phyloP scores from a whole-genome alignment of 2,113 vertebrate species.

The Cinclus mexicanus region DNA sequence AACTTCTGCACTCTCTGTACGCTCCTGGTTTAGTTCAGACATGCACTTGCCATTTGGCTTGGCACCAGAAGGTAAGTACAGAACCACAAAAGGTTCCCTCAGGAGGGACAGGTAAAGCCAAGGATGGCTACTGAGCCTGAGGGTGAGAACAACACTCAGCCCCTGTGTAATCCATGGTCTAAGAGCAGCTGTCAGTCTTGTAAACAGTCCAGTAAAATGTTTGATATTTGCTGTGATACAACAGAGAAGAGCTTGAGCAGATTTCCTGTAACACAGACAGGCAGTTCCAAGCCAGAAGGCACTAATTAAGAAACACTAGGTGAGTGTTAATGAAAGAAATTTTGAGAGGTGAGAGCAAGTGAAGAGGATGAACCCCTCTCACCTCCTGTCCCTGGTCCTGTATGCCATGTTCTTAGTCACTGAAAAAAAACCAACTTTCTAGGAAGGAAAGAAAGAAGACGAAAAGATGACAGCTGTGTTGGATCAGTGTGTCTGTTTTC shows the following conservation, averaged over 20 bases:
- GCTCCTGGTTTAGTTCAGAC: background rate
- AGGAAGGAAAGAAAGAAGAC: background rate
- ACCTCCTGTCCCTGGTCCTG: background rate
- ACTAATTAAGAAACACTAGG: constrained; percentile 5
- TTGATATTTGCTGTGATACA: background rate
- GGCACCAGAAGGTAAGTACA: background rate
- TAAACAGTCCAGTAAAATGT: background rate
- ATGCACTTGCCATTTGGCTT: background rate
- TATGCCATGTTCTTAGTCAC: background rate
- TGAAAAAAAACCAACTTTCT: background rate
- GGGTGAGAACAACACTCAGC: background rate
- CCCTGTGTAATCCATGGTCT: background rate
- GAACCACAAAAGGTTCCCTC: background rate
- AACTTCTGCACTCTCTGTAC: background rate
- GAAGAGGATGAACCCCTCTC: background rate
- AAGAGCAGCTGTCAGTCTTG: background rate
- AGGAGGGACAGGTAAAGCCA: background rate
- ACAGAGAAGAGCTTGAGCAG: background rate
- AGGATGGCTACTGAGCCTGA: background rate
- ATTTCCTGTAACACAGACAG: background rate
- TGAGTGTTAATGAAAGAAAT: background rate
- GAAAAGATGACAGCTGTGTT: background rate
- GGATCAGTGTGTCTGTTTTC: background rate
- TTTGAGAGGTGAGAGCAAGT: background rate
- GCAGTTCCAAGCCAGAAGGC: background rate